Base-by-base conservation (phyloP, 2,888 invertebrate genomes). In the Tachina lurida region DNA sequence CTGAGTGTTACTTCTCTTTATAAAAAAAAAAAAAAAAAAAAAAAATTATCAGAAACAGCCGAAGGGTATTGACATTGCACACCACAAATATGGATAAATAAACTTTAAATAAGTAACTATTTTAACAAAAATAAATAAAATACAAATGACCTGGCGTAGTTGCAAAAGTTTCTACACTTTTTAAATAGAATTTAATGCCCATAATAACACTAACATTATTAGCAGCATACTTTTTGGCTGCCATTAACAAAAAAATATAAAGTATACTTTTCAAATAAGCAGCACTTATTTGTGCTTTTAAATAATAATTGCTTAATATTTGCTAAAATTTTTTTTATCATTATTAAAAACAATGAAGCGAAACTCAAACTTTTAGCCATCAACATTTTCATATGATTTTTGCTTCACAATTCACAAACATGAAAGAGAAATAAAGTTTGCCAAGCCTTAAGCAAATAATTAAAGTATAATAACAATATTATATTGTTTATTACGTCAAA, bases 391-490 rank as follows among this genome's bases (percentile, higher is more conserved):
- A 52, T 45, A 31, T 52, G 22, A 8, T n/a, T 54, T 49, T 74
- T 41, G 9, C 52, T 19, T 43, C 17, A 52, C 17, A 62, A 62
- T 49, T 15, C 31, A 41, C 1, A 39, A 67, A 56, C 47, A 19
- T 1, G 15, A 43, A 10, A 10, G 22, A 45, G 15, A 31, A 49
- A 47, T 15, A 60, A 60, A 43, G 31, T 45, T 70, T 70, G 31
- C 43, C 60, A 62, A 78, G 78, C 68, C 52, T 52, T 31, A 70
- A 78, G 43, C 70, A 78, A 78, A 70, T 62, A 78, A 78, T 78
- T 62, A 31, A 70, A 70, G 17, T 52, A 62, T 60, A 56, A 67
- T 31, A 70, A 31, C 22, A 47, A 52, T 60, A 22, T 43, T 60
- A 31, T 68, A 41, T 49, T 68, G 41, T 68, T 77, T 43, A 60